Percentiles rank a stretch among this genome's conserved stretches.
phyloP scores from a whole-genome alignment of 1,140 invertebrate genomes.

The Galleria mellonella region DNA sequence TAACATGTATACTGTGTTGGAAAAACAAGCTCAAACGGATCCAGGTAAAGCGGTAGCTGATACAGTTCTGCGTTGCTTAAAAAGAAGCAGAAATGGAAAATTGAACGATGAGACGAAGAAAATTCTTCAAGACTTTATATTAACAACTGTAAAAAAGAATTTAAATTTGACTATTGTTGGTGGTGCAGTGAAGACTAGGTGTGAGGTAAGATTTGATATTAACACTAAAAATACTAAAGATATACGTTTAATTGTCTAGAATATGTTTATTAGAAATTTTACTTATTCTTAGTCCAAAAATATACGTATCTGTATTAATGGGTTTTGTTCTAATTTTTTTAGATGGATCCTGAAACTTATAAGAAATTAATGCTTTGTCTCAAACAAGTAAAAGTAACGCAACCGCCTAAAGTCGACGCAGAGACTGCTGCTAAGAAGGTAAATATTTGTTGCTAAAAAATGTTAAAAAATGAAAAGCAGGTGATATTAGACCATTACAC shows the following conservation, averaged over 20 bases:
- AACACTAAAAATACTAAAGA: too few relatives aligned
- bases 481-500: too few relatives aligned
- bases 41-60: slow-evolving; percentile 43
- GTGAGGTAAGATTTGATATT: slow-evolving; percentile 37
- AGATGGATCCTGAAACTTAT: slow-evolving; percentile 60
- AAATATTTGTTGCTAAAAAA: slow-evolving; percentile 1
- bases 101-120: slow-evolving; percentile 39
- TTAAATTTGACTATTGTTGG: slow-evolving; percentile 58
- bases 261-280: too few relatives aligned
- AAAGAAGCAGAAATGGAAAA: slow-evolving; percentile 56
- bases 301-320: background rate
- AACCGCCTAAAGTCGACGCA: slow-evolving; percentile 35
- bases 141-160: slow-evolving; percentile 51
- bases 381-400: slow-evolving; percentile 31
- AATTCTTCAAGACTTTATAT: slow-evolving; percentile 48
- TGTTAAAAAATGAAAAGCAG: background rate
- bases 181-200: slow-evolving; percentile 63
- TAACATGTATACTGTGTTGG: slow-evolving; percentile 57
- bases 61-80: slow-evolving; percentile 38
- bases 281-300: too few relatives aligned
- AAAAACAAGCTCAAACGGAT: slow-evolving; percentile 34
- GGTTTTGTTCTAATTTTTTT: slow-evolving; percentile 6
- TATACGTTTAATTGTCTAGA: too few relatives aligned
- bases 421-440: slow-evolving; percentile 48
- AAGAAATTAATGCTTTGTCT: slow-evolving; percentile 54